These are phyloP conservation scores for Furnarius figulus DNA, from an alignment of 2,113 vertebrate genomes.

Conservation along the genomic window DNA sequence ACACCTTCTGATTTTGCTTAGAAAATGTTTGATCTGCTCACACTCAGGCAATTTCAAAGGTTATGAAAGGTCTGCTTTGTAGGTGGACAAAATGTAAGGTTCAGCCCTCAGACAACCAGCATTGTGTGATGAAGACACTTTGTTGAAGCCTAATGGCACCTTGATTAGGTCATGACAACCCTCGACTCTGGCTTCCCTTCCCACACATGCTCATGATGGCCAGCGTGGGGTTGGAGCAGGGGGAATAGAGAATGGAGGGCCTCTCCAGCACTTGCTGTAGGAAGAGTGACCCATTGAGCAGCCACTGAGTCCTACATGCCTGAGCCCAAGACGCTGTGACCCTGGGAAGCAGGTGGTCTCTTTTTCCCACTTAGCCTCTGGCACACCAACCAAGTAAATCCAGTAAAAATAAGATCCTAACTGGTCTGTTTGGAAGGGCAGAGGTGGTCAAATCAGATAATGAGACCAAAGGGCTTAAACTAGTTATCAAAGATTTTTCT, in stretches of 20 bases:
- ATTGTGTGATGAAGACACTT: not conserved
- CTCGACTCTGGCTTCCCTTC: not conserved
- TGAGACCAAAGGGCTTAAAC: not conserved
- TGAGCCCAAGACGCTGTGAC: not conserved
- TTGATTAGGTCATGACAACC: not conserved
- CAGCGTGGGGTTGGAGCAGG: not conserved
- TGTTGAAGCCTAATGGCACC: not conserved
- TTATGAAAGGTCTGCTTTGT: not conserved
- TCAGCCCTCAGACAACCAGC: not conserved
- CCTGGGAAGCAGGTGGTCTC: not conserved
- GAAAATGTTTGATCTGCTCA: not conserved
- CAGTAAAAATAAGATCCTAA: not conserved
- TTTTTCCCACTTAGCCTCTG: not conserved
- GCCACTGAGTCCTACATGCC: not conserved
- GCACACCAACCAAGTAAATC: not conserved
- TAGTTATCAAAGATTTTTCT: not conserved
- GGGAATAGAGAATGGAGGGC: rapidly evolving
- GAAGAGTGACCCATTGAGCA: not conserved
- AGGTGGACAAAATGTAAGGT: not conserved
- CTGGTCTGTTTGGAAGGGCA: not conserved
- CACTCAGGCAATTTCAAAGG: not conserved
- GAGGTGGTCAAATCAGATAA: not conserved
- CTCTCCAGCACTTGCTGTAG: not conserved
- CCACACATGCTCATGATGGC: not conserved
- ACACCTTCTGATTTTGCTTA: not conserved